phyloP scores from a whole-genome alignment of 2,888 invertebrate genomes.

The Eremobia ochroleuca region DNA sequence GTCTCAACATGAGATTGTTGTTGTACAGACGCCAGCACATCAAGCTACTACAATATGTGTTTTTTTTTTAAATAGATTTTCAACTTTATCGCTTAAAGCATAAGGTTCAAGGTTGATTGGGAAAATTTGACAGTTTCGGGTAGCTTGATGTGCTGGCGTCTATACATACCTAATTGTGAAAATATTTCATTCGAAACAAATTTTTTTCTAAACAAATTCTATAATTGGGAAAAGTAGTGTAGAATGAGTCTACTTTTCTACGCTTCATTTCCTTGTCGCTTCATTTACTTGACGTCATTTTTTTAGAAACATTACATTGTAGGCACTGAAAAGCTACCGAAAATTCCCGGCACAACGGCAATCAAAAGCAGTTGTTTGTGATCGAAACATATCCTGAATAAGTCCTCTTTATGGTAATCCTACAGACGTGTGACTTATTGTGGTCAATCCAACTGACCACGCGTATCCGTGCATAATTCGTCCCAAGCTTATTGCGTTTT shows the following conservation, averaged over 20 bases:
- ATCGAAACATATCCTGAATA: slow-evolving; percentile 20
- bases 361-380: neutral
- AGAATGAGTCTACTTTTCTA: neutral
- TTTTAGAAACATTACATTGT: neutral
- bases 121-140: too few relatives aligned
- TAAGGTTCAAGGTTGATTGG: too few relatives aligned
- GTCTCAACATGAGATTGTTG: neutral
- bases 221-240: accelerated
- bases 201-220: neutral
- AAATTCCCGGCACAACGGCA: neutral
- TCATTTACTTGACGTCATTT: too few relatives aligned
- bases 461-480: slow-evolving; percentile 79
- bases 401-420: slow-evolving; percentile 10
- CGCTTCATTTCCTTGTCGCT: neutral
- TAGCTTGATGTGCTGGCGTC: too few relatives aligned
- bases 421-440: slow-evolving; percentile 80
- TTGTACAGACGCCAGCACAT: too few relatives aligned
- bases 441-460: slow-evolving; percentile 65
- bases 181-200: neutral
- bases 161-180: neutral
- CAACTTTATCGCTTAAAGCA: too few relatives aligned
- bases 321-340: neutral
- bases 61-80: too few relatives aligned
- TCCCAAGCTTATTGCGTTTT: slow-evolving; percentile 78
- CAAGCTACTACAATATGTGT: too few relatives aligned